Evolutionary conservation across 2,888 invertebrate genomes (phyloP), one percentile per base, ranked within the genome.

Genomic region (Hypomecis punctinalis): DNA sequence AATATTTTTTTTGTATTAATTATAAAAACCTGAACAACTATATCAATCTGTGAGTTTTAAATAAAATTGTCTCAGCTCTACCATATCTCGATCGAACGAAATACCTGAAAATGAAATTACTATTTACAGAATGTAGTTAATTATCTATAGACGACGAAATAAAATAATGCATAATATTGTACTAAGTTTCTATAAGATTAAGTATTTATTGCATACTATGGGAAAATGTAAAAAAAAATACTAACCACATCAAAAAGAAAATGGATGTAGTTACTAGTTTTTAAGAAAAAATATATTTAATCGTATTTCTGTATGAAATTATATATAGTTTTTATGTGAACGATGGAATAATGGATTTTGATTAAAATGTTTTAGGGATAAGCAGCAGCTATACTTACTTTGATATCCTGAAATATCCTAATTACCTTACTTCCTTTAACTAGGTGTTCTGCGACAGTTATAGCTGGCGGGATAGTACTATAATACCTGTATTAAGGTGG

Each of bases 241-340:
- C 82, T 77, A 23, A 79, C 86, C 86, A 82, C 82, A 85, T 87
- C 80, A 80, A 88, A 88, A 87, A 82, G 86, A 88, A 65, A 54
- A 67, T 86, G 79, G 87, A 86, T 88, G 92, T 92, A 92, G 92
- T 84, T 82, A 11, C 85, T 91, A 89, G 84, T 60, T 68, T 23
- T 67, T 91, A 91, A 91, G 90, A 90, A 84, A 85, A 81, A 91
- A 90, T 92, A 92, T 93, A 93, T 92, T 90, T 93, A 93, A 92
- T 86, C 93, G 91, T 93, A 93, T 93, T 93, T 93, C 93, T 92
- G 91, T 93, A 93, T 91, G 91, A 92, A 91, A 93, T 93, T 92
- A 93, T 92, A 93, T 91, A 93, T 93, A 92, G 92, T 91, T 92
- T 92, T 89, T 92, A 93, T 92, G 92, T 91, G 90, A 84, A 89